Base-by-base conservation (phyloP, 2,797 vertebrate species). In the Thaleichthys pacificus region DNA sequence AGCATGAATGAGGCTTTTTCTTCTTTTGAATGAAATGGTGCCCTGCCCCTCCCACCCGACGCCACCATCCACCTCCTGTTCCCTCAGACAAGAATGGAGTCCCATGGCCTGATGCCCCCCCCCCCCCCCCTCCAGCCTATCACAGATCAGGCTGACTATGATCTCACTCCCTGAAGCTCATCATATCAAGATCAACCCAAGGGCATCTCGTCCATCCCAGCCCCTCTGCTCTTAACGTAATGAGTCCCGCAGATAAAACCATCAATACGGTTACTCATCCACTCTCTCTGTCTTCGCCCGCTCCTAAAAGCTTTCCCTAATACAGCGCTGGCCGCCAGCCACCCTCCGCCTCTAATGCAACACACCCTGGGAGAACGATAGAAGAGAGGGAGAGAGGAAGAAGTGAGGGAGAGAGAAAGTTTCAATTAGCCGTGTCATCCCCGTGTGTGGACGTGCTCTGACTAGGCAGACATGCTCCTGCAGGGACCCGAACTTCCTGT, bases 271-370 rank as follows among this genome's bases (percentile, higher is more conserved):
- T 83, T 86, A 84, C 80, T 89, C 89, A 86, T 88, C 87, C 85
- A 80, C 78, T 87, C 69, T 35, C 87, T 79, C 76, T 71, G 86
- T 79, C 76, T 74, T 69, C 73, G 71, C 74, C 66, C 82, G 81
- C 78, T 81, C 81, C 85, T 93, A 93, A 94, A 94, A 93, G 93
- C 92, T 93, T 94, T 93, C 87, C 70, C 80, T 88, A 91, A 93
- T 91, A 88, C 84, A 79, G 71, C 80, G 69, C 75, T 93, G 92
- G 92, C 91, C 38, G 54, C 67, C 81, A 84, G 92, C 92, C 93
- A 91, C 78, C 9, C 74, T 77, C 26, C 3, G 70, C 68, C 56
- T 76, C 68, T 82, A 79, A 82, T 86, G 78, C 86, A 87, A 85
- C 84, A 68, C 56, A 84, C 80, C 85, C 75, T 79, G 74, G 81